Percentiles rank a stretch among this genome's conserved stretches.
Evolutionary conservation across 23 tunicate species (phyloP).

Genomic region (Halocynthia aurantium): DNA sequence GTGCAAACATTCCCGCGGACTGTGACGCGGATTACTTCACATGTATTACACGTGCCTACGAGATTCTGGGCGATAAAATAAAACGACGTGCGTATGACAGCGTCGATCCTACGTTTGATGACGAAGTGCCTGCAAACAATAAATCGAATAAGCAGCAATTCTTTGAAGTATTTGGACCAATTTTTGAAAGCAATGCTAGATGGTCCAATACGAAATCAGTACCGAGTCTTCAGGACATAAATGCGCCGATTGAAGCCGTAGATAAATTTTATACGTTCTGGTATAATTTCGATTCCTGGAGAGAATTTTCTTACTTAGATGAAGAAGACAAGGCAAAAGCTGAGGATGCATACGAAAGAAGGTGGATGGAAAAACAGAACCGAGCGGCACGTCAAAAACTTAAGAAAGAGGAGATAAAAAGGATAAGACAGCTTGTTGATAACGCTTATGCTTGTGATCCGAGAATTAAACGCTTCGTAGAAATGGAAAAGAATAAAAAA

Average conservation of each 20-base stretch:
- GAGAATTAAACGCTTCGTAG: conserved; percentile 62
- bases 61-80: conserved; percentile 34
- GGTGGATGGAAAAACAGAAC: conserved; percentile 96
- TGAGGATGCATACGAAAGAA: conserved; percentile 88
- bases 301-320: conserved; percentile 85
- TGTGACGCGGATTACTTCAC: conserved; percentile 70
- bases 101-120: conserved; percentile 73
- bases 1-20: conserved; percentile 24
- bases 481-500: conserved; percentile 66
- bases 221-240: conserved; percentile 61
- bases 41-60: conserved; percentile 74
- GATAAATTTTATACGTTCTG: conserved; percentile 79
- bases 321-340: conserved; percentile 91
- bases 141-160: conserved; percentile 56
- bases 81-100: conserved; percentile 58
- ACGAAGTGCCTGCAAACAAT: conserved; percentile 58
- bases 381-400: conserved; percentile 71
- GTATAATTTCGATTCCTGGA: conserved; percentile 94
- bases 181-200: conserved; percentile 75
- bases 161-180: conserved; percentile 51
- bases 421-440: conserved; percentile 91
- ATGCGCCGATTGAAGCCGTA: conserved; percentile 64
- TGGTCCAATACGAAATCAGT: conserved; percentile 68
- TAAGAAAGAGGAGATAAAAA: conserved; percentile 82
- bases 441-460: conserved; percentile 94